Base-by-base conservation (phyloP, 2,113 vertebrate genomes). In the Himantopus leucocephalus region DNA sequence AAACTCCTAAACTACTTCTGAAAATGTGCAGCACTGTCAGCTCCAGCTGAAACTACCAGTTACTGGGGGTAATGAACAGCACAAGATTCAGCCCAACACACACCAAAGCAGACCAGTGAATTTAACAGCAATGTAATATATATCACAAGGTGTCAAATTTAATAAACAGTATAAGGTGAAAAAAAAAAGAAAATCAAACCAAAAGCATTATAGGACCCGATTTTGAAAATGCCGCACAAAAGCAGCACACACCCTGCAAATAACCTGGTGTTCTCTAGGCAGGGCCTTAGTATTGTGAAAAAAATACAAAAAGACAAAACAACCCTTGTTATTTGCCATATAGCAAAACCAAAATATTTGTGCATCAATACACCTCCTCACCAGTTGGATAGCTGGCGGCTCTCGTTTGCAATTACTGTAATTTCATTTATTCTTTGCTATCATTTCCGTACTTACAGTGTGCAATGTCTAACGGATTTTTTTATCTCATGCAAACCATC, bases 401-500 rank as follows among this genome's bases (percentile, higher is more conserved):
- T 78, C 67, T 71, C 77, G 80, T 58, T 78, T 67, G 35, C 68
- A 64, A 32, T 67, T 70, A 20, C 73, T 75, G 60, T 88, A 73
- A 88, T 26, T 93, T 39, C 80, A 48, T 75, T 78, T 66, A 32
- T 48, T 75, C 79, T 62, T 68, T 76, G 62, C 74, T 92, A 43
- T 45, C 53, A 53, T 95, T 92, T 94, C 87, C 30, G 10, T 75
- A 32, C 93, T 85, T 86, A 60, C 48, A 91, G 85, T 50, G 86
- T 58, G 71, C 75, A 85, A 68, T 70, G 62, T 82, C 89, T 55
- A 92, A 77, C 20, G 58, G 80, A 92, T 92, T 91, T 56, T 91
- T 97, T 96, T 95, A 16, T 97, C 90, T 97, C 81, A 74, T 60
- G 50, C 95, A 96, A 96, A 97, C 87, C 94, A 95, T 39, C 81